Base-by-base conservation (phyloP, 2,888 invertebrate species). In the Andrena marginata region DNA sequence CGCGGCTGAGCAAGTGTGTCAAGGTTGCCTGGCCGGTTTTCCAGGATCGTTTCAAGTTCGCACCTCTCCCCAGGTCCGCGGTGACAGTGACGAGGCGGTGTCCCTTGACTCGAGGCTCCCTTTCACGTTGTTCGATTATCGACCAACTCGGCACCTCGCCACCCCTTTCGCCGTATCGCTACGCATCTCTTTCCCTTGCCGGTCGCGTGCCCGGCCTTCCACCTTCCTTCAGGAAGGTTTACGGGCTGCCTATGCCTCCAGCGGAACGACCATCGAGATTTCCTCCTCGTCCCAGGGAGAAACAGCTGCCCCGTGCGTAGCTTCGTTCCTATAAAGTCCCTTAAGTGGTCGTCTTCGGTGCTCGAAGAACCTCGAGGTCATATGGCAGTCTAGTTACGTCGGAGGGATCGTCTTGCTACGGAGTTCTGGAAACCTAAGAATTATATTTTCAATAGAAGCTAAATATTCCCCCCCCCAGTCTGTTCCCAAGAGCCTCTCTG, bases 61-160 rank as follows among this genome's bases (percentile, higher is more conserved):
- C 63, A 42, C 16, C 56, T 68, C 56, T 29, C 10, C 33, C 16
- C 20, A n/a, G 16, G 54, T 56, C n/a, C 54, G 2, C 20, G 8
- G 54, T 20, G 69, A 64, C 64, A n/a, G 31, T 70, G 67, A 68
- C 69, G 59, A 59, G 42, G 16, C 42, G 42, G 59, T 64, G 60
- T 69, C 56, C 64, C 77, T 56, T 72, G 71, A 80, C 60, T 63
- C 65, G 63, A 33, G 56, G 56, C 68, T 72, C 77, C 56, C 63
- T 80, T 80, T 73, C 72, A 77, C 77, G 63, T 23, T 33, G 56
- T 70, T 49, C 79, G 70, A 82, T 79, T 79, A 79, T 79, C 70
- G 67, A 74, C 65, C 54, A 62, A 74, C 54, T n/a, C 68, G 35
- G 69, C 8, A 59, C 64, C 42, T 65, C 63, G 23, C 26, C 8